Evolutionary conservation across 2,113 vertebrate genomes (phyloP), one percentile per base, ranked within the genome.

Genomic region (Pycnonotus jocosus): DNA sequence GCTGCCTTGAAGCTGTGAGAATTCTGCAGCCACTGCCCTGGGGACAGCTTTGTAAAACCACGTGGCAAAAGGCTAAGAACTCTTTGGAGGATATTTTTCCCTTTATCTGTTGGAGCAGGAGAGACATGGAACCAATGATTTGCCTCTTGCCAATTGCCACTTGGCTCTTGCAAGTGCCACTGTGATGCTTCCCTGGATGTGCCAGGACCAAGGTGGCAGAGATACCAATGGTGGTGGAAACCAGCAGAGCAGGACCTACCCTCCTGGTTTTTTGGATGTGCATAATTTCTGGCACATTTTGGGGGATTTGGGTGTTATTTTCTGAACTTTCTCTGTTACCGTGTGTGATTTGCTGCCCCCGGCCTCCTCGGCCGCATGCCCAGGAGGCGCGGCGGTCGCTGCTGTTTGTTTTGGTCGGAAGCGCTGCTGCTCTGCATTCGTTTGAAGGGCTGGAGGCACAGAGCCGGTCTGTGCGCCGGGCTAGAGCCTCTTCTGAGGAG

Each of bases 371-470:
- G 22, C 72, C 78, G 17, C 15, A 11, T 25, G 79, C 65, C 72
- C 31, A 0, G 33, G 62, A 73, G 77, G 18, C 2, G 23, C 16
- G 11, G 31, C 47, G 5, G 5, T 35, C 2, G 0, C 9, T 1
- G 4, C 92, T 96, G 95, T 85, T 87, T 87, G 12, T 66, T 27
- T 86, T 88, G 96, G 94, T 78, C 20, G 5, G 90, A 56, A 57
- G 71, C 21, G 13, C 65, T 2, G 66, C 76, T 56, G 65, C 92
- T 93, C 81, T 35, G 84, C 78, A 12, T 79, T 31, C 19, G 28
- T 81, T 83, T 94, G 96, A 88, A 92, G 87, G 11, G 68, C 58
- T 25, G 66, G 4, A 48, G 72, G 86, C 93, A 96, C 96, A 97
- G 95, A 93, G 95, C 76, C 11, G 4, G 22, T 76, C 92, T 96